Conservation (phyloP, 2,888 invertebrate genomes). For the Volucella inflata region DNA sequence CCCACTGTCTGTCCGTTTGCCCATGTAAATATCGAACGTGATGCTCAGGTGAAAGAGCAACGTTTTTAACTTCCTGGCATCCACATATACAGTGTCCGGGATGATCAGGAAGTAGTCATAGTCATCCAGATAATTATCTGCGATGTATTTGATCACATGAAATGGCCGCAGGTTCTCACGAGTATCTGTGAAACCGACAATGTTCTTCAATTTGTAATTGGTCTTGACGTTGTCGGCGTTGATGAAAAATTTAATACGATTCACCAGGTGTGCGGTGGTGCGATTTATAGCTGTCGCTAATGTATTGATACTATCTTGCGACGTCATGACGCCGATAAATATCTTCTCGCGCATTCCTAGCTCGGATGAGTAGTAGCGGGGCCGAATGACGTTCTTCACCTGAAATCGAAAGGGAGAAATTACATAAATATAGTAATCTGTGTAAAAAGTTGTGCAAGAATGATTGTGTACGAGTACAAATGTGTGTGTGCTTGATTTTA, state of each 20-base stretch:
- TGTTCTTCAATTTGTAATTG: constrained; percentile 87
- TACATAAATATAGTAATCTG: constrained; percentile 10
- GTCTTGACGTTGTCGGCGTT: constrained; percentile 85
- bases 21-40: constrained; percentile 93
- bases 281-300: constrained; percentile 93
- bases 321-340: constrained; percentile 93
- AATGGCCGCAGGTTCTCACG: constrained; percentile 91
- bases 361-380: constrained; percentile 97
- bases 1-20: constrained; percentile 84
- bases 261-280: constrained; percentile 92
- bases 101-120: constrained; percentile 97
- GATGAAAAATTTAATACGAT: constrained; percentile 93
- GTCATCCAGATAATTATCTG: constrained; percentile 93
- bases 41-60: constrained; percentile 92
- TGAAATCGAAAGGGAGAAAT: constrained; percentile 76
- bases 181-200: constrained; percentile 94
- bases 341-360: constrained; percentile 95
- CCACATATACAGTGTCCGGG: constrained; percentile 93
- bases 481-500: constrained; percentile 5
- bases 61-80: constrained; percentile 89
- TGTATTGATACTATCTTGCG: constrained; percentile 88
- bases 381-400: constrained; percentile 89
- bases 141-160: constrained; percentile 94
- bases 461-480: neutral
- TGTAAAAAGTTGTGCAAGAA: neutral